Evolutionary conservation across 2,113 vertebrate species (phyloP), one percentile per base, ranked within the genome.

Genomic region (Plecotus auritus): DNA sequence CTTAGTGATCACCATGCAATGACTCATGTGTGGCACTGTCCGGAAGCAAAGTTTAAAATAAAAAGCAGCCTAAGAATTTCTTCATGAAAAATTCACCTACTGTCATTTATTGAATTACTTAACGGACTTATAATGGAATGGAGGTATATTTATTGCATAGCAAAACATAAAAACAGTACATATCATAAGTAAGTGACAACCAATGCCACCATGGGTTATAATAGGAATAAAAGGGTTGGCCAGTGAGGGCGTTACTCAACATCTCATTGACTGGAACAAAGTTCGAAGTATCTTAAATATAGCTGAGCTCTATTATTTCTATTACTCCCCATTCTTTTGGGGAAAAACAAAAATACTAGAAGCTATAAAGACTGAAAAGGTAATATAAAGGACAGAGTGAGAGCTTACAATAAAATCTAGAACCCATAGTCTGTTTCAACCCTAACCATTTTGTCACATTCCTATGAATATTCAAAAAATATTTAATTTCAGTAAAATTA

Each of bases 401-500:
- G 78, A 82, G 40, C 8, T 51, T 37, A n/a, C 35, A 67, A 78
- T 67, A 69, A 37, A 66, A 11, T 88, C 47, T 70, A 74, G 56
- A 89, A 87, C 85, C 28, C 66, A 61, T 14, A 80, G 54, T 74
- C 77, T 76, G 45, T 77, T 80, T 91, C 22, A 64, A 2, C 40
- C 3, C 37, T 74, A 78, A 54, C 35, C 40, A 81, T 76, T 67
- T 90, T 64, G 17, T 66, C n/a, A 81, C 61, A 74, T 95, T 93
- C 35, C 49, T 78, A 42, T 54, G 72, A 94, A 0, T 32, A 93
- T 4, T 74, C n/a, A 70, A 45, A 89, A 94, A 90, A 89, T 64
- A 86, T 90, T 96, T 91, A 94, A 96, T 85, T 93, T 94, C 40
- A 81, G 76, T 74, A 90, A 87, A 96, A 96, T 93, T 69, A 96